Conservation (phyloP, 2,113 vertebrate species). For the Barnardius zonarius region DNA sequence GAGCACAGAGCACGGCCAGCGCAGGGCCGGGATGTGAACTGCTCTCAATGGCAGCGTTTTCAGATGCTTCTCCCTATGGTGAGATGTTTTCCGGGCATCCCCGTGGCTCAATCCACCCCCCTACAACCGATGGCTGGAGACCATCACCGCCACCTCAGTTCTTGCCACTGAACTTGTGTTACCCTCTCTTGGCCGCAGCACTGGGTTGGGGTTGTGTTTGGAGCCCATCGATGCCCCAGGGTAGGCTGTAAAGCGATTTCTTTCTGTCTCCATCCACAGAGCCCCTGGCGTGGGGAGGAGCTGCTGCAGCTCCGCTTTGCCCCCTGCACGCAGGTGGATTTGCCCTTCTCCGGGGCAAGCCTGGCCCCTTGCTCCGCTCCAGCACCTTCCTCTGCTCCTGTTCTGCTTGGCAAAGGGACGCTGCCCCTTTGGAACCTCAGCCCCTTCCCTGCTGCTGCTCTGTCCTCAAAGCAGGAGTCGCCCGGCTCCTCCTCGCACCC, state of each 20-base stretch:
- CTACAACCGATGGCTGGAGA: rapidly evolving
- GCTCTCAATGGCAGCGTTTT: rapidly evolving
- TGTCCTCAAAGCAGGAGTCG: neutral
- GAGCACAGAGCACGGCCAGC: rapidly evolving
- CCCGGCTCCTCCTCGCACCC: neutral
- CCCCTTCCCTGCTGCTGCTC: neutral
- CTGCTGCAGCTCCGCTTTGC: neutral
- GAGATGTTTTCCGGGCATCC: rapidly evolving
- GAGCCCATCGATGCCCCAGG: neutral
- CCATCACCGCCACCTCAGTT: rapidly evolving
- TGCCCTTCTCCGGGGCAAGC: neutral
- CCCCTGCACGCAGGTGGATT: neutral
- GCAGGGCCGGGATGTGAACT: rapidly evolving
- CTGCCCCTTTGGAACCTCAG: neutral
- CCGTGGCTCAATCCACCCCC: rapidly evolving
- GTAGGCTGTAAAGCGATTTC: neutral
- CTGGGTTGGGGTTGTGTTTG: rapidly evolving
- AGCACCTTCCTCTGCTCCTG: too few species aligned
- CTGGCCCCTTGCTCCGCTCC: neutral
- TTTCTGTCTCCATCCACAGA: rapidly evolving
- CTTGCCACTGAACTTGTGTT: neutral
- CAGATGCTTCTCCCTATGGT: rapidly evolving
- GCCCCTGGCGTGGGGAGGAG: neutral
- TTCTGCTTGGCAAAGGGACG: neutral
- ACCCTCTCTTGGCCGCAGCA: rapidly evolving